Conservation (phyloP, 2,888 invertebrate species). For the Tryphoninae sp. region DNA sequence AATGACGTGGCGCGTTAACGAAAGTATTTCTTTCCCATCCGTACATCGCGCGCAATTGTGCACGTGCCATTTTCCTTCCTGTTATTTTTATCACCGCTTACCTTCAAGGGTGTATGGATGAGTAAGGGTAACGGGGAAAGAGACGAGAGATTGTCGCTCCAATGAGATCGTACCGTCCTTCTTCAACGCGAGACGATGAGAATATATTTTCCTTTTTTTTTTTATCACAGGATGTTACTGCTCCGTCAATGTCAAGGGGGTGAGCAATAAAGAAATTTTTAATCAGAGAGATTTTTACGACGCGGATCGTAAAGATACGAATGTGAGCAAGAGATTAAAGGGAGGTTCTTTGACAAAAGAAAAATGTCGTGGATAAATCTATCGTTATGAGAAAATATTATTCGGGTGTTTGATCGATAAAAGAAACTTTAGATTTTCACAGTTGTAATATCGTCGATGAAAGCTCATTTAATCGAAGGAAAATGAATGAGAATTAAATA, state of each 20-base stretch:
- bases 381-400: not conserved
- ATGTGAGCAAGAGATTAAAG: slow-evolving; percentile 32
- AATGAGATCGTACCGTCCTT: slow-evolving; percentile 16
- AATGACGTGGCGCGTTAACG: slow-evolving; percentile 32
- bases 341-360: slow-evolving; percentile 1
- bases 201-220: not conserved
- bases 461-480: too few species aligned
- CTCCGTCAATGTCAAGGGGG: slow-evolving; percentile 33
- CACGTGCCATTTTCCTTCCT: slow-evolving; percentile 27
- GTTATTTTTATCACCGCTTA: not conserved
- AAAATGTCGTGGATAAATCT: not conserved
- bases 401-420: too few species aligned
- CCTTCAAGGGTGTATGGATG: not conserved
- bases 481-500: too few species aligned
- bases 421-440: too few species aligned
- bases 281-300: slow-evolving; percentile 54
- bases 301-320: slow-evolving; percentile 38
- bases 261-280: slow-evolving; percentile 54
- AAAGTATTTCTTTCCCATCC: slow-evolving; percentile 29
- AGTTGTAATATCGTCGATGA: too few species aligned
- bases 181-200: slow-evolving; percentile 7
- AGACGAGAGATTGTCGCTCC: slow-evolving; percentile 20
- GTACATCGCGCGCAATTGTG: slow-evolving; percentile 20
- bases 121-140: not conserved
- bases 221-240: slow-evolving; percentile 41